These are phyloP conservation scores for Orchestia grillus DNA, from an alignment of 1,140 invertebrate species.

Conservation along the genomic window DNA sequence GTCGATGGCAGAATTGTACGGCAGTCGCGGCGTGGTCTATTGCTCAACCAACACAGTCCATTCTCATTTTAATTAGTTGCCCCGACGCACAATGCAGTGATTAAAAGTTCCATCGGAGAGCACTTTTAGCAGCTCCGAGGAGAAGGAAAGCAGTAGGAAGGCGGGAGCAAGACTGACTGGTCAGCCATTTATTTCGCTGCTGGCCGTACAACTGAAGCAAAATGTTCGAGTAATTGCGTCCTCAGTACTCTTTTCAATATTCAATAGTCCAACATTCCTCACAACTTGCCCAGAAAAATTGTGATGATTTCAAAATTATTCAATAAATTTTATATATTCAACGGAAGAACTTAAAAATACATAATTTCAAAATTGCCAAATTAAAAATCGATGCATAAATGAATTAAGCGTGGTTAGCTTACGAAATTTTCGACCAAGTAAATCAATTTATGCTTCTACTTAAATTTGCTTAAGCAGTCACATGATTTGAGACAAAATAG, in stretches of 20 bases:
- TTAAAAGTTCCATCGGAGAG: slow-evolving; percentile 38
- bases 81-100: slow-evolving; percentile 39
- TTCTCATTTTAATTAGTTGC: slow-evolving; percentile 54
- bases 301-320: no score
- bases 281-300: no score
- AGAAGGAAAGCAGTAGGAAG: background rate
- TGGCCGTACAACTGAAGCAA: background rate
- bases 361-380: no score
- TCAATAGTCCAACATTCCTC: no score
- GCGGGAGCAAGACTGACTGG: background rate
- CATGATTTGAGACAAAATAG: no score
- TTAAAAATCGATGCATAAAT: no score
- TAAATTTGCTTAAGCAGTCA: no score
- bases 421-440: no score
- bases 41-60: slow-evolving; percentile 6
- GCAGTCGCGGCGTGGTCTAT: background rate
- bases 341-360: no score
- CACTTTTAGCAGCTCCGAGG: background rate
- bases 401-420: no score
- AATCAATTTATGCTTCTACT: no score
- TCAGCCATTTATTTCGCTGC: background rate
- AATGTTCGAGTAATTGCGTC: background rate
- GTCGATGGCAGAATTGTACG: background rate
- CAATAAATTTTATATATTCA: no score
- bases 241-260: background rate